Evolutionary conservation across 2,888 invertebrate genomes (phyloP).

Genomic region (Tipula lateralis): DNA sequence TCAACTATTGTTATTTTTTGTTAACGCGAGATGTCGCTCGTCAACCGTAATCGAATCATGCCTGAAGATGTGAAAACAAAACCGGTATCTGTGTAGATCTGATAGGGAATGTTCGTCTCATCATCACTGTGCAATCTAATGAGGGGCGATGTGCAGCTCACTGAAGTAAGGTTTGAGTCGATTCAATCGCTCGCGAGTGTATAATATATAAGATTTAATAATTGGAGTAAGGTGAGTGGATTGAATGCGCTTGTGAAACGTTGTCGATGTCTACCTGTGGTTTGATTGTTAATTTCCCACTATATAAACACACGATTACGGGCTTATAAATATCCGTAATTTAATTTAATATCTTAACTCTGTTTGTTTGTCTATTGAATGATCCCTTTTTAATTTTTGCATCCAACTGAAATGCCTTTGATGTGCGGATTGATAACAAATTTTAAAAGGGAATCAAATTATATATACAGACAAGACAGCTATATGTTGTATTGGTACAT

Average conservation of each 20-base stretch:
- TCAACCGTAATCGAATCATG: too few species aligned
- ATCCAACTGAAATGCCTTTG: background rate
- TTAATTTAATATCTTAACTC: background rate
- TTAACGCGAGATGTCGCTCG: too few species aligned
- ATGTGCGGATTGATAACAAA: slow-evolving; percentile 8
- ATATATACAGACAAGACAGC: background rate
- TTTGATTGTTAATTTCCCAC: background rate
- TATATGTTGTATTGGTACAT: background rate
- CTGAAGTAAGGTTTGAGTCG: too few species aligned
- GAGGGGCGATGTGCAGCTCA: too few species aligned
- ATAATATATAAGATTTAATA: too few species aligned
- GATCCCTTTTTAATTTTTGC: slow-evolving; percentile 12
- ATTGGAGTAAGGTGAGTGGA: background rate
- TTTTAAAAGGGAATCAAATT: slow-evolving; percentile 3
- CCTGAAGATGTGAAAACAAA: too few species aligned
- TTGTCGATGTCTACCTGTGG: background rate
- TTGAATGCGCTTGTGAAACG: background rate
- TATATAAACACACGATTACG: background rate
- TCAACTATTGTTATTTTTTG: too few species aligned
- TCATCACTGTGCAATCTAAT: too few species aligned
- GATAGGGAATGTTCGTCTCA: too few species aligned
- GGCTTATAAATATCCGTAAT: background rate
- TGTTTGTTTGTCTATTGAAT: background rate
- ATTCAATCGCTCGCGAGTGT: too few species aligned
- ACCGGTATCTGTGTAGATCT: too few species aligned